phyloP scores from a whole-genome alignment of 1,140 invertebrate species.

The Euwallacea similis region DNA sequence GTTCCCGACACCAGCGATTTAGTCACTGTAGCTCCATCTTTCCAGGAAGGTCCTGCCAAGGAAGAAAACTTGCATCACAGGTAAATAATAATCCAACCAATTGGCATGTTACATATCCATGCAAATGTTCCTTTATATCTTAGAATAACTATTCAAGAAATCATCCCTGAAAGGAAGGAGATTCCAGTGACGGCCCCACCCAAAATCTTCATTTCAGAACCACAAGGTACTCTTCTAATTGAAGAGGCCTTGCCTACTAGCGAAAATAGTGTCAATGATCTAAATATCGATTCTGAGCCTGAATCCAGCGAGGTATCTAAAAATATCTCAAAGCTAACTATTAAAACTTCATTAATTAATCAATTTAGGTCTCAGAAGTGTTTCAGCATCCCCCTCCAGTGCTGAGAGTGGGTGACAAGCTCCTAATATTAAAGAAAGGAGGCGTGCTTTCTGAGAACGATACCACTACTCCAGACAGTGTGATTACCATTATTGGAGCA shows the following conservation, averaged over 20 bases:
- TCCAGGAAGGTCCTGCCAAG: conserved; percentile 16
- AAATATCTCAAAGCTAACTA: no score
- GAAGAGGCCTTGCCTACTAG: conserved; percentile 48
- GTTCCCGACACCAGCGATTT: conserved; percentile 35
- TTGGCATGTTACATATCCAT: not conserved
- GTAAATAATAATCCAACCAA: conserved; percentile 3
- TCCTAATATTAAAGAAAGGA: conserved; percentile 52
- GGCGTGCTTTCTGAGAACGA: conserved; percentile 51
- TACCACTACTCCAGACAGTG: conserved; percentile 48
- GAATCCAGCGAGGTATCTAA: conserved; percentile 46
- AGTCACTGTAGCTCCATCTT: conserved; percentile 13
- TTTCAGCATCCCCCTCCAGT: conserved; percentile 53
- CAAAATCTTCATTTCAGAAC: conserved; percentile 41
- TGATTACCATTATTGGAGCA: conserved; percentile 55
- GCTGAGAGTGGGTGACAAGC: conserved; percentile 53
- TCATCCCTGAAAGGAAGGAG: conserved; percentile 51
- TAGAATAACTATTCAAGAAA: conserved; percentile 52
- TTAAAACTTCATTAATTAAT: no score
- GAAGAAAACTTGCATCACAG: conserved; percentile 18
- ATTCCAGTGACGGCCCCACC: conserved; percentile 48
- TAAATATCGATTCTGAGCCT: conserved; percentile 49
- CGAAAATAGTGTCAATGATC: conserved; percentile 49
- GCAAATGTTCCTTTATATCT: conserved; percentile 1
- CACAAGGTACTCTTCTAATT: conserved; percentile 40
- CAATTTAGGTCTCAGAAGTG: conserved; percentile 43